Conservation (phyloP, 2,113 vertebrate genomes). For the Arenaria interpres region DNA sequence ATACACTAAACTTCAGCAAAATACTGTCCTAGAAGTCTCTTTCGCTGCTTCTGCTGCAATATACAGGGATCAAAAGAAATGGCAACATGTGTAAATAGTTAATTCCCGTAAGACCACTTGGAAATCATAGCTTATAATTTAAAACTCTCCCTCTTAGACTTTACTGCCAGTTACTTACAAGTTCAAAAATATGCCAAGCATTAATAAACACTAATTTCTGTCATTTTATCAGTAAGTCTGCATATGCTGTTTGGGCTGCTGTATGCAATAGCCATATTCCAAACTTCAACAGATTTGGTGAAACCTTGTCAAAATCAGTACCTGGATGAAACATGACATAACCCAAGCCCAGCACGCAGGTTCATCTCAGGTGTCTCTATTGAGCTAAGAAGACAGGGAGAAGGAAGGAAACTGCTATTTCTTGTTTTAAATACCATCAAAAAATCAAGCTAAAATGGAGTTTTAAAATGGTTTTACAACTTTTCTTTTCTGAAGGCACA, state of each 20-base stretch:
- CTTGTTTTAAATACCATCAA: background rate
- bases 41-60: background rate
- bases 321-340: background rate
- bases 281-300: background rate
- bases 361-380: background rate
- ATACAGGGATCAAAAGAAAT: background rate
- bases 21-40: background rate
- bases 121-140: background rate
- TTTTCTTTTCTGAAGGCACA: background rate
- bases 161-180: background rate
- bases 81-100: background rate
- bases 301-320: background rate
- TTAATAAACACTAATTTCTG: background rate
- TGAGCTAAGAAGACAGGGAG: background rate
- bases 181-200: background rate
- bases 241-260: background rate
- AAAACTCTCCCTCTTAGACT: background rate
- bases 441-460: background rate
- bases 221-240: background rate
- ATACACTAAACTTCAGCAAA: background rate
- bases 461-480: background rate
- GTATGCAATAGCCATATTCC: background rate
- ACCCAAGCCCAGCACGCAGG: background rate
- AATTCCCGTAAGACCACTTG: background rate
- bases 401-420: background rate